Conservation (phyloP, 1,140 invertebrate genomes). For the Achroia grisella region DNA sequence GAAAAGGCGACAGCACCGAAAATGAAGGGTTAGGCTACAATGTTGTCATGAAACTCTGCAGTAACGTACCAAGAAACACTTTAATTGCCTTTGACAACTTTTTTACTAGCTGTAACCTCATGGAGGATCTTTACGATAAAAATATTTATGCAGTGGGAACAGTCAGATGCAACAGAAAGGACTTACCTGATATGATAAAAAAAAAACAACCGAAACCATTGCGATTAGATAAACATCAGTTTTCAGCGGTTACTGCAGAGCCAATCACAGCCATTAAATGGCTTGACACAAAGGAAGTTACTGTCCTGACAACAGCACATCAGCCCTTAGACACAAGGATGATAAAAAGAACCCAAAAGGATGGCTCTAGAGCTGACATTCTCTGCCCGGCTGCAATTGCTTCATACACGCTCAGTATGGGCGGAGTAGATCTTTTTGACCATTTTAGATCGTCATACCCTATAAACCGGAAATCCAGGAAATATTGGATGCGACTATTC, state of each 20-base stretch:
- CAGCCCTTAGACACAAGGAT: conserved; percentile 18
- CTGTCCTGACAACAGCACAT: conserved; percentile 29
- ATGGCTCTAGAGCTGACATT: conserved; percentile 22
- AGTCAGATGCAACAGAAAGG: conserved; percentile 6
- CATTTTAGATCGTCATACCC: conserved; percentile 15
- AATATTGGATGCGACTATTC: conserved; percentile 14
- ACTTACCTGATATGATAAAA: conserved; percentile 2
- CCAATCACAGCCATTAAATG: conserved; percentile 30
- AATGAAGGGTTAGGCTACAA: conserved; percentile 21
- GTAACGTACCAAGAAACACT: conserved; percentile 10
- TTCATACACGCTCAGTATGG: conserved; percentile 27
- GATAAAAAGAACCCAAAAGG: conserved; percentile 34
- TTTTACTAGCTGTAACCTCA: no score
- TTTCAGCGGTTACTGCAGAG: conserved; percentile 9
- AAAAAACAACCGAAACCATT: conserved; percentile 6
- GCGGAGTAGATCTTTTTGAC: conserved; percentile 33
- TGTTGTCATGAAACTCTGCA: conserved; percentile 15
- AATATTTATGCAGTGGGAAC: conserved; percentile 14
- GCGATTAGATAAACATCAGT: conserved; percentile 3
- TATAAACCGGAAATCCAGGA: conserved; percentile 13
- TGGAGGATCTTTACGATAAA: conserved; percentile 8
- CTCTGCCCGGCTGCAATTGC: conserved; percentile 27
- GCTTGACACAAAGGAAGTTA: conserved; percentile 30
- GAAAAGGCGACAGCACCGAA: conserved; percentile 15
- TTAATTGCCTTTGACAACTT: conserved; percentile 22